Conservation (phyloP, 2,113 vertebrate species). For the Trematomus loennbergii region DNA sequence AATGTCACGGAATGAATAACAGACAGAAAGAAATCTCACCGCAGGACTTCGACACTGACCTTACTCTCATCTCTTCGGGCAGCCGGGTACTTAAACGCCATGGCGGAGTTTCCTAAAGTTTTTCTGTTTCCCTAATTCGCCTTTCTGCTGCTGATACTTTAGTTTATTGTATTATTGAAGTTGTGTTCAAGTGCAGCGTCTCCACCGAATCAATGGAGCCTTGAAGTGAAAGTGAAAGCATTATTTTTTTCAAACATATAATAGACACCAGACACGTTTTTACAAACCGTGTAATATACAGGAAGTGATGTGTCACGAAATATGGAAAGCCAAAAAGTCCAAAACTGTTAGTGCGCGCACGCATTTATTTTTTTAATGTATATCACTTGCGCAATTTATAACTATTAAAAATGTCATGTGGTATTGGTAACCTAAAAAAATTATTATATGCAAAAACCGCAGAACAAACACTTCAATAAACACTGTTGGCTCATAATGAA, state of each 20-base stretch:
- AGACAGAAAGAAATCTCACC: neutral
- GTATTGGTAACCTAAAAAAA: no score
- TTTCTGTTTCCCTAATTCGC: neutral
- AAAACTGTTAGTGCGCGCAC: no score
- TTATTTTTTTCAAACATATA: neutral
- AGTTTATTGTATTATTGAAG: neutral
- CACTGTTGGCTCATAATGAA: neutral
- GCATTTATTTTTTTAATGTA: neutral
- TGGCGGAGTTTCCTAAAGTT: slow-evolving; percentile 11
- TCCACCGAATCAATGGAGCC: neutral
- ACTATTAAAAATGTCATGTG: neutral
- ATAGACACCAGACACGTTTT: neutral
- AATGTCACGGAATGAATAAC: neutral
- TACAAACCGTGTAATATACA: neutral
- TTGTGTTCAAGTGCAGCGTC: neutral
- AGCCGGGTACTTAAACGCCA: slow-evolving; percentile 78
- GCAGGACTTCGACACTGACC: slow-evolving; percentile 67
- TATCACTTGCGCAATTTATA: neutral
- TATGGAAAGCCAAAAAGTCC: no score
- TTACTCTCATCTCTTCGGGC: slow-evolving; percentile 75
- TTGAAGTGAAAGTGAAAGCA: slow-evolving; percentile 79
- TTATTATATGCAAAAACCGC: neutral
- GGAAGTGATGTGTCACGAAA: slow-evolving; percentile 50
- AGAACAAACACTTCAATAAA: neutral
- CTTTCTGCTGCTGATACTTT: neutral